A percentile compares a stretch with the other conserved stretches of the same genome.
These are phyloP conservation scores for Gallirallus australis DNA, from an alignment of 2,797 vertebrate genomes.

Conservation along the genomic window DNA sequence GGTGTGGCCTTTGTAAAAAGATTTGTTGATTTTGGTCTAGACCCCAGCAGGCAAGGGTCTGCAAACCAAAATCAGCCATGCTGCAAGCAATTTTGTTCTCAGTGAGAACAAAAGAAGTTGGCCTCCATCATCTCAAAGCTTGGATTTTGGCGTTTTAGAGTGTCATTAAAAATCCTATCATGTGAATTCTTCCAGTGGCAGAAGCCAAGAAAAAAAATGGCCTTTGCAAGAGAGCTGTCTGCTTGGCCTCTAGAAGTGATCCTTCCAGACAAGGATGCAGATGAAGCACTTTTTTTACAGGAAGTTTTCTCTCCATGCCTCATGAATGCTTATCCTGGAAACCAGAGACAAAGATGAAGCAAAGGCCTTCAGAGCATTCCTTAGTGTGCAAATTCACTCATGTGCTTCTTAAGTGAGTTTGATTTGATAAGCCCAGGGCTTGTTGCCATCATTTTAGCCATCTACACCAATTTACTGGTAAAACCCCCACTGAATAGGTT, in stretches of 20 bases:
- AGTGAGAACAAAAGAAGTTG: background rate
- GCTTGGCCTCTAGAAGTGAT: background rate
- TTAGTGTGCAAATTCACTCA: background rate
- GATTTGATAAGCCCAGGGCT: background rate
- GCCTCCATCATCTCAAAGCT: background rate
- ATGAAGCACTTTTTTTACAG: fast-evolving
- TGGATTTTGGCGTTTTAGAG: background rate
- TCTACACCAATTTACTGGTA: background rate
- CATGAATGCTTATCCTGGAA: background rate
- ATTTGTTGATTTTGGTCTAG: constrained; percentile 43
- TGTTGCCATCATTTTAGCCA: background rate
- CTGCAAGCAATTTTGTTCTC: background rate
- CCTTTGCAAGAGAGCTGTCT: background rate
- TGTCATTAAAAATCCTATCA: background rate
- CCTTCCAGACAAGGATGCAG: background rate
- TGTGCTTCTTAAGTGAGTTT: background rate
- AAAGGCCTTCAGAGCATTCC: background rate
- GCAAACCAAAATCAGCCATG: background rate
- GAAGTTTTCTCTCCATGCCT: background rate
- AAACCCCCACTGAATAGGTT: background rate
- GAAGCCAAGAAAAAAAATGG: background rate
- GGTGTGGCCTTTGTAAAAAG: constrained; percentile 1
- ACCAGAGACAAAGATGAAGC: background rate
- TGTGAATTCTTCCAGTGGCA: background rate
- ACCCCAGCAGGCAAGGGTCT: background rate